Conservation (phyloP, 2,888 invertebrate genomes). For the Cremastobaeus sp. region DNA sequence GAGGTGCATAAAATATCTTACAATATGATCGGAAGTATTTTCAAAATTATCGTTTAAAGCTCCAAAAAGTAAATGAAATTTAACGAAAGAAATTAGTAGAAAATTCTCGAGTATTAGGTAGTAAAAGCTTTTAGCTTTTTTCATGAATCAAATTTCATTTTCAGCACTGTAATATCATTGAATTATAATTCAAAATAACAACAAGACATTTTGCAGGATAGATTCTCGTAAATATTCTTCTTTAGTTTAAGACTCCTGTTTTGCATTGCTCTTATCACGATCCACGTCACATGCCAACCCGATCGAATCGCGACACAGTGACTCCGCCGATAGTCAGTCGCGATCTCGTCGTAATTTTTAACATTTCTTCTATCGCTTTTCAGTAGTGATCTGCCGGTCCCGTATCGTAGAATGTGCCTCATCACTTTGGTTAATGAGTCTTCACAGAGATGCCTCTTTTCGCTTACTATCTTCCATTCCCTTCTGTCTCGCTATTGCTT, state of each 20-base stretch:
- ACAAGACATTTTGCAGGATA: too few relatives aligned
- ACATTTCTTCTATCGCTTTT: constrained; percentile 47
- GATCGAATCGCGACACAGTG: constrained; percentile 52
- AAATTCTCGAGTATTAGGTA: too few relatives aligned
- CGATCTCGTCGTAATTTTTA: constrained; percentile 51
- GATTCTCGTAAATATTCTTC: too few relatives aligned
- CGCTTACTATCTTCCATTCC: constrained; percentile 7
- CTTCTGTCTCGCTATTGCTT: neutral
- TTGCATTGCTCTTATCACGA: constrained; percentile 60
- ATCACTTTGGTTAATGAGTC: constrained; percentile 69
- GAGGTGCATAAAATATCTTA: too few relatives aligned
- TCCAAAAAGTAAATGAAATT: too few relatives aligned
- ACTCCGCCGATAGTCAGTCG: constrained; percentile 44
- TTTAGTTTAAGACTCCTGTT: constrained; percentile 57
- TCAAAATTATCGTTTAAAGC: too few relatives aligned
- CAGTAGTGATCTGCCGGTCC: constrained; percentile 50
- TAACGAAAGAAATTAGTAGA: too few relatives aligned
- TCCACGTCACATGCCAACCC: constrained; percentile 55
- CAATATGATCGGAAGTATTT: too few relatives aligned
- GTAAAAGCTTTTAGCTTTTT: too few relatives aligned
- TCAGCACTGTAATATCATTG: too few relatives aligned
- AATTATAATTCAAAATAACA: too few relatives aligned
- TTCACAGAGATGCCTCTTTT: constrained; percentile 50
- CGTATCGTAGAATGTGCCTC: constrained; percentile 67
- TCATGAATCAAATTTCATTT: too few relatives aligned